phyloP scores from a whole-genome alignment of 2,113 vertebrate genomes.

The Hydropotes inermis region DNA sequence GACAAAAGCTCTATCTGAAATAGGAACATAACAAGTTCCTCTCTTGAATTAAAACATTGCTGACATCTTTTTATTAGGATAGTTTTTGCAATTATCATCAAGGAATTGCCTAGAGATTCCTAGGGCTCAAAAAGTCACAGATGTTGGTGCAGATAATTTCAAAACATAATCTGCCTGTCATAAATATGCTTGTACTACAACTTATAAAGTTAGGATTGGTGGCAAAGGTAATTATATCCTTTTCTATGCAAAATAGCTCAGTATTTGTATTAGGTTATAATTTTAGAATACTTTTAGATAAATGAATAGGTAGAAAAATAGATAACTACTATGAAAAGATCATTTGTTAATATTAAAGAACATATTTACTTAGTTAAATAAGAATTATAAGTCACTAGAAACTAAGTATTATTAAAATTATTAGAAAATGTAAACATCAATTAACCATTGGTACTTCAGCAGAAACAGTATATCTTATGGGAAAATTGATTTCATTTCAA shows the following conservation, averaged over 20 bases:
- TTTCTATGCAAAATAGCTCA: neutral
- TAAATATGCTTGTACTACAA: neutral
- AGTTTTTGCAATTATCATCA: neutral
- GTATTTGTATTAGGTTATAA: neutral
- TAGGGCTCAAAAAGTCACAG: neutral
- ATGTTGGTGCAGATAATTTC: neutral
- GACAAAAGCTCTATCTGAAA: neutral
- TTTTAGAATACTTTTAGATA: neutral
- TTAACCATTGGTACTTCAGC: neutral
- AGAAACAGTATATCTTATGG: neutral
- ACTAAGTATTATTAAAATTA: neutral
- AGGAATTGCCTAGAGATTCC: neutral
- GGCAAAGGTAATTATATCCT: neutral
- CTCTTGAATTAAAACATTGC: neutral
- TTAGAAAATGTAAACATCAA: neutral
- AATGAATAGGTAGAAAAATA: neutral
- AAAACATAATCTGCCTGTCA: neutral
- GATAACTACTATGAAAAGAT: neutral
- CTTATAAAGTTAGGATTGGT: neutral
- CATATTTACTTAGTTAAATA: neutral
- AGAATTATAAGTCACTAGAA: neutral
- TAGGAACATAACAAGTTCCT: neutral
- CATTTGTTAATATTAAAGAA: neutral
- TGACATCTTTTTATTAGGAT: neutral
- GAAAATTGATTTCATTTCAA: constrained; percentile 1